Base-by-base conservation (phyloP, 2,113 vertebrate species). In the Hiodon alosoides region DNA sequence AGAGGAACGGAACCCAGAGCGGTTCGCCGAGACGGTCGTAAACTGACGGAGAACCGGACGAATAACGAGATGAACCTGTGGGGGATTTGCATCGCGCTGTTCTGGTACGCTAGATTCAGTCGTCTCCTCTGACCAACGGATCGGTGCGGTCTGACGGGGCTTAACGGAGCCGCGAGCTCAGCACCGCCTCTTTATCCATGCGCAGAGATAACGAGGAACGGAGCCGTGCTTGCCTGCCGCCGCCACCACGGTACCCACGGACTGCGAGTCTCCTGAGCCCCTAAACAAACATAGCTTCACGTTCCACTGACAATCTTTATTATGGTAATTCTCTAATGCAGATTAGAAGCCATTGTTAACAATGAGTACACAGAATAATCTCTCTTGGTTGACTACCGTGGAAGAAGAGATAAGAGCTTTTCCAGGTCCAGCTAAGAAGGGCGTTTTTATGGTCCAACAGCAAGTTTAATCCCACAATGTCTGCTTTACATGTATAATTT, bases 261-360 rank as follows among this genome's bases (percentile, higher is more conserved):
- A 77, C 68, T 48, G 77, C 81, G 80, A 17, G 59, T 46, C 80
- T 84, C 86, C 85, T 84, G 83, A 87, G 85, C 84, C 79, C 81
- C 81, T 78, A 83, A 89, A 89, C 82, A 89, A 90, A 90, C 86
- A 87, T 78, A 84, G 83, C 83, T 81, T 82, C 80, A 80, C 78
- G 81, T 85, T 85, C 79, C 82, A 85, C 85, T 79, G 86, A 86
- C 88, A 90, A 83, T 88, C 84, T 78, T 76, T 80, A 88, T 84
- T 89, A 89, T 90, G 89, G 84, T 87, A 89, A 90, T 83, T 88
- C 66, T 70, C 83, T 87, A 88, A 89, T 87, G 83, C 89, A 86
- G 86, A 90, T 91, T 91, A 90, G 84, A 87, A 86, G 85, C 87
- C 89, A 89, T 89, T 90, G 86, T 83, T 83, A 85, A 88, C 84